Conservation (phyloP, 2,888 invertebrate genomes). For the Emmelina monodactyla region DNA sequence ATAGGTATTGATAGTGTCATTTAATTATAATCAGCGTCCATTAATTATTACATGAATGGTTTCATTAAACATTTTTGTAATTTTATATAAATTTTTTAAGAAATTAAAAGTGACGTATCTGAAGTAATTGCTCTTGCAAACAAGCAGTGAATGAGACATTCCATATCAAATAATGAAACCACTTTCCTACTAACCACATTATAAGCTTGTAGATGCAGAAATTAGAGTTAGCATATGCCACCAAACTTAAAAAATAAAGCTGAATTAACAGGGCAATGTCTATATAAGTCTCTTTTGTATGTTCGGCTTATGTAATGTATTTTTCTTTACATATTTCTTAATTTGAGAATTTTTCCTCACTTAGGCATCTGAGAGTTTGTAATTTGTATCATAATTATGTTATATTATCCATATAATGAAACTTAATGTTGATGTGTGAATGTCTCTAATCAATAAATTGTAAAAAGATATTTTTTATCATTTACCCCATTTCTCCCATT, state of each 20-base stretch:
- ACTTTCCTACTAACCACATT: too few species aligned
- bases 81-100: slow-evolving; percentile 61
- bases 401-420: slow-evolving; percentile 46
- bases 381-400: slow-evolving; percentile 34
- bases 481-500: not conserved
- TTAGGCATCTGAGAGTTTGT: slow-evolving; percentile 27
- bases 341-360: slow-evolving; percentile 26
- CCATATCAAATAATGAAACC: slow-evolving; percentile 54
- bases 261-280: too few species aligned
- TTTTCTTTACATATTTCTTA: slow-evolving; percentile 9
- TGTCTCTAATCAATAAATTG: slow-evolving; percentile 65
- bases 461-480: slow-evolving; percentile 23
- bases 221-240: too few species aligned
- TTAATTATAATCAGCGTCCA: slow-evolving; percentile 40
- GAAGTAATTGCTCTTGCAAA: slow-evolving; percentile 37
- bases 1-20: slow-evolving; percentile 55
- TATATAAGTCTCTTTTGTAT: not conserved
- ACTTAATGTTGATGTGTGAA: slow-evolving; percentile 63
- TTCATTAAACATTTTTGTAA: slow-evolving; percentile 58
- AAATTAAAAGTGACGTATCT: slow-evolving; percentile 52
- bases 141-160: slow-evolving; percentile 62
- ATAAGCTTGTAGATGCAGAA: too few species aligned
- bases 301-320: not conserved
- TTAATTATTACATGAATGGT: slow-evolving; percentile 40
- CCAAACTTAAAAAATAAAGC: too few species aligned